These are phyloP conservation scores for Andrena hattorfiana DNA, from an alignment of 2,888 invertebrate genomes.

Conservation along the genomic window DNA sequence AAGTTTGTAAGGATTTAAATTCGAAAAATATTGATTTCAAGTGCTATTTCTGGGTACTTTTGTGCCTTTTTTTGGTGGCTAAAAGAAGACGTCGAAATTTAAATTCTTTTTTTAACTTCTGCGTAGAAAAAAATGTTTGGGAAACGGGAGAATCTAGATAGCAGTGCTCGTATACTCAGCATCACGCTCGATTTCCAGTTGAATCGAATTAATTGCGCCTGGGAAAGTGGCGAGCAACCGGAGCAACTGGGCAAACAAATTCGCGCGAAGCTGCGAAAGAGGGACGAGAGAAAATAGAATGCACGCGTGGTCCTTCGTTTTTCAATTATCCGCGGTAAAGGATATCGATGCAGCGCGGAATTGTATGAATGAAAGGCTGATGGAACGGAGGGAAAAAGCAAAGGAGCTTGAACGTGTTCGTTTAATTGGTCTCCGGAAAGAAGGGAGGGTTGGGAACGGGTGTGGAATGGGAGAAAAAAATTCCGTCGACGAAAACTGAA, in stretches of 20 bases:
- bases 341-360: slow-evolving; percentile 27
- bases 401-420: slow-evolving; percentile 38
- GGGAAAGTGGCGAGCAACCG: background rate
- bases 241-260: slow-evolving; percentile 14
- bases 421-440: slow-evolving; percentile 48
- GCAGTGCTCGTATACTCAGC: background rate
- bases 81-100: background rate
- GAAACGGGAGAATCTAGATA: background rate
- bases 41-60: background rate
- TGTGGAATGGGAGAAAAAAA: slow-evolving; percentile 10
- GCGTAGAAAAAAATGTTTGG: background rate
- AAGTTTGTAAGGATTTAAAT: background rate
- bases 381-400: slow-evolving; percentile 12
- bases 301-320: slow-evolving; percentile 37
- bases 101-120: background rate
- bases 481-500: slow-evolving; percentile 9
- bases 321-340: slow-evolving; percentile 36
- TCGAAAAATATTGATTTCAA: too few species aligned
- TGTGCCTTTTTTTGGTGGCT: background rate
- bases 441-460: background rate
- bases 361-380: slow-evolving; percentile 37
- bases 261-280: slow-evolving; percentile 2
- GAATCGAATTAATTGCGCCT: slow-evolving; percentile 20
- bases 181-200: slow-evolving; percentile 11
- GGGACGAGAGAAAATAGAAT: too few species aligned